Base-by-base conservation (phyloP, 2,797 vertebrate genomes). In the Callimico goeldii region DNA sequence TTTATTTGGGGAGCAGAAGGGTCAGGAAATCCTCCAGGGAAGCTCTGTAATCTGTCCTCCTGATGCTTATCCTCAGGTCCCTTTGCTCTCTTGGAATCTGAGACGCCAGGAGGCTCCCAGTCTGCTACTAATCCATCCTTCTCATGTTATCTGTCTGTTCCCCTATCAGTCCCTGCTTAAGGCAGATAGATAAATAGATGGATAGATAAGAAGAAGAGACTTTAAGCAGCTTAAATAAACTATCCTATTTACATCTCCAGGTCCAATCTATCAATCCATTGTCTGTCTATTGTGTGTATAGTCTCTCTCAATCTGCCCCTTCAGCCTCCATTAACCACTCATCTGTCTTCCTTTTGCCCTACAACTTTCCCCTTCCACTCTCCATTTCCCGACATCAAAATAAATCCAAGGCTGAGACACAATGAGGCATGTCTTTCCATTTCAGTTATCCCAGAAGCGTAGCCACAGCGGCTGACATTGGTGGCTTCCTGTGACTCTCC, bases 221-320 rank as follows among this genome's bases (percentile, higher is more conserved):
- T 93, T 58, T 96, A 95, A 97, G 94, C 91, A 88, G 89, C 89
- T 96, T 95, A 97, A 98, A 98, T 98, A 98, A 98, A 98, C 98
- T 70, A n/a, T 82, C 89, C 97, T 97, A 97, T 98, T 98, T 98
- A 98, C 98, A 98, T 98, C 97, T 97, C 84, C 2, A 30, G 80
- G 94, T 95, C 97, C 97, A 86, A 98, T 98, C 98, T 97, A 96
- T 98, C 98, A 98, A 96, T 98, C 98, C 97, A 95, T 97, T 95
- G 12, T 92, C 93, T 55, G 33, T 95, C 97, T 96, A 30, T 24
- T 96, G 93, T 94, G 94, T 67, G 96, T 96, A 67, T 14, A 97
- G 87, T 96, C 95, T 96, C 97, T 87, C 95, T 98, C 97, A 95
- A 86, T 94, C 98, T 97, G 98, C 97, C 90, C 94, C 96, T 97